A percentile compares a stretch with the other conserved stretches of the same genome.
Evolutionary conservation across 2,113 vertebrate genomes (phyloP).

Genomic region (Cynoglossus semilaevis): DNA sequence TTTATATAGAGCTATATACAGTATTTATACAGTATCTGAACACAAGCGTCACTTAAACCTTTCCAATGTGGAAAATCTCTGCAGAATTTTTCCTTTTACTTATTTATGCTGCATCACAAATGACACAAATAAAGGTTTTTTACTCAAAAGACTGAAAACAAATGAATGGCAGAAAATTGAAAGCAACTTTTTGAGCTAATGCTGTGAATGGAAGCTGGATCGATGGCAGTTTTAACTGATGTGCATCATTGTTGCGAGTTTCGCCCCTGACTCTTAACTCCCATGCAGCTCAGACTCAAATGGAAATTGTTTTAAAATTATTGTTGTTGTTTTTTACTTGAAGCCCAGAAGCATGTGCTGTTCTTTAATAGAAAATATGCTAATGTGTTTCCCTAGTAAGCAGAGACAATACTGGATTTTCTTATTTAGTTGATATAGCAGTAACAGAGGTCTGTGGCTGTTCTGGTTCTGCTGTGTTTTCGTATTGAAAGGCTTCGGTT

Average conservation of each 20-base stretch:
- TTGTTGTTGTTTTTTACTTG: slow-evolving; percentile 1
- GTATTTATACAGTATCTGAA: background rate
- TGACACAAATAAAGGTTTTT: too few relatives aligned
- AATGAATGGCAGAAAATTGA: too few relatives aligned
- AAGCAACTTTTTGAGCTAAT: too few relatives aligned
- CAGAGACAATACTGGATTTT: background rate
- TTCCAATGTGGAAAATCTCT: background rate
- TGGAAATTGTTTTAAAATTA: too few relatives aligned
- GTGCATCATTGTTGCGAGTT: too few relatives aligned
- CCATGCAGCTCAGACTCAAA: too few relatives aligned
- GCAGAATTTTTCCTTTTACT: too few relatives aligned
- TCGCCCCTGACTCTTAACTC: slow-evolving; percentile 13
- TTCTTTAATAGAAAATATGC: slow-evolving; percentile 8
- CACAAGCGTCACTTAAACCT: background rate
- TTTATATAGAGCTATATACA: background rate
- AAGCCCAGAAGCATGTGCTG: slow-evolving; percentile 4
- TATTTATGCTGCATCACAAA: too few relatives aligned
- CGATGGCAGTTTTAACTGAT: too few relatives aligned
- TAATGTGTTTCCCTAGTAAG: slow-evolving; percentile 3
- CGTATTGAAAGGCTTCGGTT: slow-evolving; percentile 27
- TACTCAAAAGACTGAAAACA: too few relatives aligned
- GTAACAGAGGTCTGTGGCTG: slow-evolving; percentile 7
- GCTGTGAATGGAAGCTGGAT: too few relatives aligned
- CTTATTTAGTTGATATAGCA: slow-evolving; percentile 12
- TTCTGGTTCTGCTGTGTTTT: slow-evolving; percentile 28